Evolutionary conservation across 1,140 invertebrate genomes (phyloP).

Genomic region (Drosophila elegans): DNA sequence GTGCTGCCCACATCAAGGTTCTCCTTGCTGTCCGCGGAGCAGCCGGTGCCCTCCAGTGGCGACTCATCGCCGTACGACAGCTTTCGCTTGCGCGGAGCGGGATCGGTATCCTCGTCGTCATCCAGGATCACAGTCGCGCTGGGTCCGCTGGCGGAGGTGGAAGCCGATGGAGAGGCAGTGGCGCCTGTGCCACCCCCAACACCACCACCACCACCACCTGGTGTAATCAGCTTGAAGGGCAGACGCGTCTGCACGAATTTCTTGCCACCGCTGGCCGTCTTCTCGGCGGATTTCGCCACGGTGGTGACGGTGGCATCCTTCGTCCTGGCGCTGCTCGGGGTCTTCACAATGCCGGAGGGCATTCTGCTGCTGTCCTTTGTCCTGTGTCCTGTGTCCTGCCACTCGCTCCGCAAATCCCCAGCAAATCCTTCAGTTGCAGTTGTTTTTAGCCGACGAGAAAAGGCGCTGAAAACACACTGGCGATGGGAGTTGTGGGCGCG

Average conservation of each 20-base stretch:
- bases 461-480: slow-evolving; percentile 39
- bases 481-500: slow-evolving; percentile 12
- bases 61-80: slow-evolving; percentile 54
- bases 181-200: slow-evolving; percentile 1
- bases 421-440: slow-evolving; percentile 13
- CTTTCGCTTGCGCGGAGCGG: slow-evolving; percentile 66
- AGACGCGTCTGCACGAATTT: slow-evolving; percentile 84
- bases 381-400: not conserved
- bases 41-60: slow-evolving; percentile 54
- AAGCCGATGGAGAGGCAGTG: not conserved
- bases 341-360: slow-evolving; percentile 64
- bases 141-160: not conserved
- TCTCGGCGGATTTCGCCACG: slow-evolving; percentile 45
- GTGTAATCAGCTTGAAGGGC: slow-evolving; percentile 78
- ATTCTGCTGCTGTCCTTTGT: slow-evolving; percentile 32
- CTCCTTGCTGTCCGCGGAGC: slow-evolving; percentile 62
- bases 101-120: not conserved
- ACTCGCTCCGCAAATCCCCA: not conserved
- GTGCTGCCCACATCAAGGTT: slow-evolving; percentile 38
- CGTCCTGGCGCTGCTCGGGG: slow-evolving; percentile 38
- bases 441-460: slow-evolving; percentile 20
- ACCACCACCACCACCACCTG: slow-evolving; percentile 25
- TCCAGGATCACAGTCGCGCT: slow-evolving; percentile 14
- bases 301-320: slow-evolving; percentile 38
- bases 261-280: slow-evolving; percentile 65